Percentiles rank a stretch among this genome's conserved stretches.
Evolutionary conservation across 2,888 invertebrate species (phyloP).

Genomic region (Gibbula magus): DNA sequence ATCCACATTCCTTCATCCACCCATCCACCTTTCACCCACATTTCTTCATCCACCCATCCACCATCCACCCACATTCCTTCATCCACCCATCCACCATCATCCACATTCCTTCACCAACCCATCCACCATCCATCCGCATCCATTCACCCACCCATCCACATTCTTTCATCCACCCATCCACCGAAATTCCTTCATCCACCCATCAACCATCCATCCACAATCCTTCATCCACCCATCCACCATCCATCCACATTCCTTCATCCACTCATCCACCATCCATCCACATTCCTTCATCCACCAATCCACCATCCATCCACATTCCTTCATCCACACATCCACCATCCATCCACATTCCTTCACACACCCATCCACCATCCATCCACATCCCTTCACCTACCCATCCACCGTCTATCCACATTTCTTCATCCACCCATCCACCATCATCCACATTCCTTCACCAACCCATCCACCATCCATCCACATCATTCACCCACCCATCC

Average conservation of each 20-base stretch:
- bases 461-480: slow-evolving; percentile 14
- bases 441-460: background rate
- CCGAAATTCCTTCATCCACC: background rate
- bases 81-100: background rate
- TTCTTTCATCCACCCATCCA: no score
- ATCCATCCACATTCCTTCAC: background rate
- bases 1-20: background rate
- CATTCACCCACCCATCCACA: no score
- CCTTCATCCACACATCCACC: background rate
- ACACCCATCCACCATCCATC: background rate
- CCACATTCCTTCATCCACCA: background rate
- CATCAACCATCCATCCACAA: background rate
- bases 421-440: background rate
- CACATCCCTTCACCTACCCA: background rate
- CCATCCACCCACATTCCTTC: background rate
- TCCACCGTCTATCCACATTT: background rate
- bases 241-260: background rate
- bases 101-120: background rate
- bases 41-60: background rate
- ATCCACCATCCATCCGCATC: slow-evolving; percentile 6
- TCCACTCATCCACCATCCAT: background rate
- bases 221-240: background rate
- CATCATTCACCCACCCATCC: no score
- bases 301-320: background rate
- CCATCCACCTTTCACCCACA: background rate